phyloP scores from a whole-genome alignment of 2,113 vertebrate genomes.

The Sinocyclocheilus rhinocerous region DNA sequence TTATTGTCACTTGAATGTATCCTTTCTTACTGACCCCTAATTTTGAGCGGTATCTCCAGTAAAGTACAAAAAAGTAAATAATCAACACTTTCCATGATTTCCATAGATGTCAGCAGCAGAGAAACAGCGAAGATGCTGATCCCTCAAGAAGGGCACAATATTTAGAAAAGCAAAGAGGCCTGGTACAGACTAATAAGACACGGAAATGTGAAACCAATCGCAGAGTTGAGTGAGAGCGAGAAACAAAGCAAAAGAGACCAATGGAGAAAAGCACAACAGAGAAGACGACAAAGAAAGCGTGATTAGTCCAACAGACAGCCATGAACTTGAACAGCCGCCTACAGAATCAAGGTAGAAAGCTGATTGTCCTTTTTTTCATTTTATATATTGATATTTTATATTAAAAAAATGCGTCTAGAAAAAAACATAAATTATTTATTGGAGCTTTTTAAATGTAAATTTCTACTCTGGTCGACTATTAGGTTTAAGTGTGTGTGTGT shows the following conservation, averaged over 20 bases:
- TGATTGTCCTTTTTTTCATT: too few relatives aligned
- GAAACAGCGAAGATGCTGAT: slow-evolving; percentile 28
- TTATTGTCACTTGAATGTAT: background rate
- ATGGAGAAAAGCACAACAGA: slow-evolving; percentile 21
- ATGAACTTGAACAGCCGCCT: too few relatives aligned
- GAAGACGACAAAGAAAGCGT: background rate
- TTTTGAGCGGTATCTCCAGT: background rate
- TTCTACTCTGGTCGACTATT: background rate
- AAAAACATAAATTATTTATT: too few relatives aligned
- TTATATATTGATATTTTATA: too few relatives aligned
- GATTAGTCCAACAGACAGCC: background rate
- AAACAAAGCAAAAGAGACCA: slow-evolving; percentile 4
- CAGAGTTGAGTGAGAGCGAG: background rate
- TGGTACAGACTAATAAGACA: slow-evolving; percentile 1
- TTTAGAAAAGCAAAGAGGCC: background rate
- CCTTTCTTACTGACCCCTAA: background rate
- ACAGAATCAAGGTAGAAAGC: background rate
- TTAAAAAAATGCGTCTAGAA: too few relatives aligned
- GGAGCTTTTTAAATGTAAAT: background rate
- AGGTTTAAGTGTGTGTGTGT: background rate
- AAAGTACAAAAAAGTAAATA: too few relatives aligned
- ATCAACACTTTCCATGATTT: background rate
- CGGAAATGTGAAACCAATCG: background rate
- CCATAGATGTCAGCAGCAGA: slow-evolving; percentile 17
- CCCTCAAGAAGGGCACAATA: slow-evolving; percentile 6